phyloP scores from a whole-genome alignment of 2,797 vertebrate species.

The Brotogeris chrysoptera region DNA sequence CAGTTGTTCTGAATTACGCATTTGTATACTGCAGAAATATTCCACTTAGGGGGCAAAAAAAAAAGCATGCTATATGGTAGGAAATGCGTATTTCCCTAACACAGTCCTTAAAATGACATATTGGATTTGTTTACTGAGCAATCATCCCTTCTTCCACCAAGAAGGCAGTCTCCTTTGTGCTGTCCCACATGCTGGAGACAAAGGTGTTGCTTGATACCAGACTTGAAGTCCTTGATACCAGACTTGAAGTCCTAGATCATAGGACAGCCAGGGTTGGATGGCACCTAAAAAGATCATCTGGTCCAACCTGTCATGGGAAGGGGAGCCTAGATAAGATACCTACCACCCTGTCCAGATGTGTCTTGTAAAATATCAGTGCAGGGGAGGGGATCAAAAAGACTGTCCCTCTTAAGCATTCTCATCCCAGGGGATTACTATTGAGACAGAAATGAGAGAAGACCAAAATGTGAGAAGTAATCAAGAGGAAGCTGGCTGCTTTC shows the following conservation, averaged over 20 bases:
- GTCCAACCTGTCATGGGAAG: not conserved
- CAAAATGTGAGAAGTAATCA: not conserved
- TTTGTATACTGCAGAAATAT: not conserved
- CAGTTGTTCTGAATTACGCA: not conserved
- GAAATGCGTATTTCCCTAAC: not conserved
- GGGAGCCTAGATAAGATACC: not conserved
- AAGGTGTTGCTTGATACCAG: not conserved
- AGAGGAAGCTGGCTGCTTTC: not conserved
- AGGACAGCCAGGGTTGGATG: rapidly evolving
- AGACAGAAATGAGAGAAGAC: not conserved
- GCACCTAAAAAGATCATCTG: not conserved
- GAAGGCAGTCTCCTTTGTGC: not conserved
- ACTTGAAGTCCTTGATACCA: not conserved
- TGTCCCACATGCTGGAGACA: not conserved
- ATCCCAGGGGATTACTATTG: not conserved
- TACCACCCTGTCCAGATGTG: not conserved
- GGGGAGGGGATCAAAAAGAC: not conserved
- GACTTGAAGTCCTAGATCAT: not conserved
- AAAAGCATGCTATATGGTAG: not conserved
- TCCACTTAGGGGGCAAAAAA: not conserved
- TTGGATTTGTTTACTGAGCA: not conserved
- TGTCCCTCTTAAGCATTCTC: not conserved
- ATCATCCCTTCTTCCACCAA: not conserved
- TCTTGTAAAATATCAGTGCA: not conserved
- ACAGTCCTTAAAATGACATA: not conserved